Base-by-base conservation (phyloP, 92 coral and sea anemone genomes). In the Parazoanthus darwini region DNA sequence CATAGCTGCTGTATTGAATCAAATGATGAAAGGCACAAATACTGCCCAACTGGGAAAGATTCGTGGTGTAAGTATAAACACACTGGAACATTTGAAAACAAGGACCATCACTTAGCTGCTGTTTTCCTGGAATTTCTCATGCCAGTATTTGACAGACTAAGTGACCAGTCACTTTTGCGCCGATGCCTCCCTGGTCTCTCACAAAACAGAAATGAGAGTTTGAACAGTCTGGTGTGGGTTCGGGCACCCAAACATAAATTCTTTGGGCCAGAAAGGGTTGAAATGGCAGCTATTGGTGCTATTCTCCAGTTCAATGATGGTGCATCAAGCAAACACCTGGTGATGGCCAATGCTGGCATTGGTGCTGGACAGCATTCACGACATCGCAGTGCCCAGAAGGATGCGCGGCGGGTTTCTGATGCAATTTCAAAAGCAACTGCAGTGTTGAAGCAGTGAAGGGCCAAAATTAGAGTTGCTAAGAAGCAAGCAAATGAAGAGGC, bases 221-320 rank as follows among this genome's bases (percentile, higher is more conserved):
- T 82, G 58, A 89, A 89, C 80, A 85, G 91, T 44, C 65, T 88
- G 42, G 91, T 88, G 33, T 88, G 91, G 88, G 44, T 35, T 23
- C 82, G 82, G 43, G 88, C 88, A 25, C 92, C 92, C 10, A 90
- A 90, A 22, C 89, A 90, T 79, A 90, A 72, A 73, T 88, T 63
- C 72, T 76, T 71, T 67, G 39, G 72, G 35, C 26, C 38, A 80
- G 43, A 80, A 26, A 20, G 73, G 67, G 85, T 89, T 56, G 91
- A 89, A 8, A 89, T 58, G 78, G 88, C 91, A 37, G 91, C 84
- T 0, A 75, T 74, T 80, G 78, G 81, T 74, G 91, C 88, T 4
- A 43, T 82, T 18, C 25, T 89, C 0, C 22, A 0, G 3, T 74
- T 74, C 38, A 74, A 74, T 36, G 37, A 9, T 8, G 78, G 78